Evolutionary conservation across 2,797 vertebrate species (phyloP).

Genomic region (Jordanella pulchra): DNA sequence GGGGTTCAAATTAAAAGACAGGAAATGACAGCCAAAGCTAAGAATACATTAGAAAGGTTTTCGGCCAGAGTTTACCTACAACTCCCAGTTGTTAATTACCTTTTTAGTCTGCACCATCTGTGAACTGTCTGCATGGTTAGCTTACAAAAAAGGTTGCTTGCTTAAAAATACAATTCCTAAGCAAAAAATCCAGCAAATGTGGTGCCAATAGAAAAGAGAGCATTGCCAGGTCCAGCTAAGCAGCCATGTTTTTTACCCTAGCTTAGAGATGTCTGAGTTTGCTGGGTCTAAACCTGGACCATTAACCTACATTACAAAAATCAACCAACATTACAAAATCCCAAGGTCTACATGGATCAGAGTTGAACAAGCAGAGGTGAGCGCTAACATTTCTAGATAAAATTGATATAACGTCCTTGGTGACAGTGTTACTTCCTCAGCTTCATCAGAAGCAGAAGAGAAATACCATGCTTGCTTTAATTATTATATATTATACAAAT

Average conservation of each 20-base stretch:
- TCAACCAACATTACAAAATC: too few relatives aligned
- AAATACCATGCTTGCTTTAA: neutral
- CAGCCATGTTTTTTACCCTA: neutral
- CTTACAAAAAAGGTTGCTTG: neutral
- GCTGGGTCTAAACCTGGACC: neutral
- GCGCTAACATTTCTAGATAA: neutral
- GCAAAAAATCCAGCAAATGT: neutral
- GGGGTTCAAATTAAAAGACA: slow-evolving; percentile 3
- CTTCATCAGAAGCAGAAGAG: too few relatives aligned
- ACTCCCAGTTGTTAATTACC: neutral
- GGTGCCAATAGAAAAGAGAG: neutral
- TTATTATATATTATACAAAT: neutral
- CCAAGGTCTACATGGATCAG: too few relatives aligned
- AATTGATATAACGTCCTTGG: neutral
- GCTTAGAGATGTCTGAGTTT: neutral
- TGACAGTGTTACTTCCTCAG: too few relatives aligned
- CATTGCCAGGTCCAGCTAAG: neutral
- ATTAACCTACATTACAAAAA: neutral
- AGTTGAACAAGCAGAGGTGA: neutral
- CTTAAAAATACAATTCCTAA: neutral
- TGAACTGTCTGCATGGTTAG: neutral
- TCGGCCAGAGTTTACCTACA: neutral
- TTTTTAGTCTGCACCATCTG: neutral
- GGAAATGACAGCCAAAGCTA: neutral
- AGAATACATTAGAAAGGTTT: neutral